Evolutionary conservation across 2,113 vertebrate genomes (phyloP).

Genomic region (Megaleporinus macrocephalus): DNA sequence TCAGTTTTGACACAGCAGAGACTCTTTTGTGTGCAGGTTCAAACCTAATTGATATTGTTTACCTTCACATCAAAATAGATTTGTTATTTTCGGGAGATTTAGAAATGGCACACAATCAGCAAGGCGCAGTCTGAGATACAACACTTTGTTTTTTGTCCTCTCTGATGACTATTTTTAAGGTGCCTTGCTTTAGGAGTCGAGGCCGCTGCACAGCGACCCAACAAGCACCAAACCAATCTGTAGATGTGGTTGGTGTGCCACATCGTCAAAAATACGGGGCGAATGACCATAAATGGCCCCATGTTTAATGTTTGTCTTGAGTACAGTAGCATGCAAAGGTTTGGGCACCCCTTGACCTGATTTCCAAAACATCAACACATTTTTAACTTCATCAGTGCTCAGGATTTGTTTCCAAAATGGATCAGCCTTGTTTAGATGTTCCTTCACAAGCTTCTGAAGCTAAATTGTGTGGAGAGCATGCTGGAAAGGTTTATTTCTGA

Average conservation of each 20-base stretch:
- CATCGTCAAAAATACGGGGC: not conserved
- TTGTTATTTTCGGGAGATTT: conserved; percentile 42
- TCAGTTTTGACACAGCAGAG: conserved; percentile 44
- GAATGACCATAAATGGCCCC: not conserved
- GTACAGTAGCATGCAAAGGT: too few species aligned
- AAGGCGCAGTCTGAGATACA: not conserved
- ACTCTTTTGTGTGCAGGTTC: conserved; percentile 4
- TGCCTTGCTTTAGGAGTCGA: not conserved
- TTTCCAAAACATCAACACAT: too few species aligned
- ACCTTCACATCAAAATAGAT: conserved; percentile 46
- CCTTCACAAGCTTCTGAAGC: too few species aligned
- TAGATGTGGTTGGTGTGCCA: not conserved
- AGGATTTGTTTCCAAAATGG: too few species aligned
- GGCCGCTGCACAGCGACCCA: not conserved
- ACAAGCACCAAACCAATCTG: not conserved
- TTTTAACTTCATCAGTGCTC: too few species aligned
- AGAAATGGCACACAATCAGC: not conserved
- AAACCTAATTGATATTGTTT: conserved; percentile 21
- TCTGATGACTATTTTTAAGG: conserved; percentile 6
- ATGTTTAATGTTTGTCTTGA: not conserved
- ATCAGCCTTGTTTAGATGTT: too few species aligned
- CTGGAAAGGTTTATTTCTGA: too few species aligned
- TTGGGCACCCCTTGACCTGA: too few species aligned
- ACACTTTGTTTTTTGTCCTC: not conserved
- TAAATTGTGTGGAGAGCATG: too few species aligned